These are phyloP conservation scores for Phalloptychus januarius DNA, from an alignment of 2,797 vertebrate species.

Conservation along the genomic window DNA sequence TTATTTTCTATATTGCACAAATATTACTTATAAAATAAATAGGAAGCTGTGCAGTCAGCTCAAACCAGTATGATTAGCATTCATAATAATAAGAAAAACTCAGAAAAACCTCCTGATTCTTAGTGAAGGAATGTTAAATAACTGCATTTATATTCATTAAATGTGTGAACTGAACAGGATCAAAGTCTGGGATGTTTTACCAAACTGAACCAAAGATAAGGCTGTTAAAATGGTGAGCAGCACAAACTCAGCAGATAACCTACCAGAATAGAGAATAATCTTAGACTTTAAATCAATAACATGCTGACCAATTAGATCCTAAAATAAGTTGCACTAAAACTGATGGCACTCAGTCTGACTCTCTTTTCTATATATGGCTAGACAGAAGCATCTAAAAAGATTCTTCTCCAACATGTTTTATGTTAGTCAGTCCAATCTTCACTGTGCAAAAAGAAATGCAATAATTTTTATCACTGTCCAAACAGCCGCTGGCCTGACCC, in stretches of 20 bases:
- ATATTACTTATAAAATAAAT: background rate
- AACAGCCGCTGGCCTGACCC: background rate
- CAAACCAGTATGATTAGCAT: background rate
- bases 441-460: background rate
- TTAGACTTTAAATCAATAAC: background rate
- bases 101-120: background rate
- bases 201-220: background rate
- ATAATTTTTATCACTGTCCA: slow-evolving; percentile 1
- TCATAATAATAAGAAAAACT: background rate
- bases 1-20: background rate
- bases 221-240: background rate
- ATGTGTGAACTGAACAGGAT: background rate
- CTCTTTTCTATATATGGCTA: background rate
- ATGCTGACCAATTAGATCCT: background rate
- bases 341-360: background rate
- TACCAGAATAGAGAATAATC: background rate
- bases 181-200: background rate
- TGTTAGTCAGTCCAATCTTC: background rate
- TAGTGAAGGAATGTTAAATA: background rate
- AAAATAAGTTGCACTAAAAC: background rate
- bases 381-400: background rate
- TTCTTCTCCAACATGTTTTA: background rate
- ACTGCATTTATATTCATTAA: background rate
- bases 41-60: background rate
- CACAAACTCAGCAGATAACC: background rate